A percentile compares a stretch with the other conserved stretches of the same genome.
These are phyloP conservation scores for Mayetiola destructor DNA, from an alignment of 2,888 invertebrate species.

Conservation along the genomic window DNA sequence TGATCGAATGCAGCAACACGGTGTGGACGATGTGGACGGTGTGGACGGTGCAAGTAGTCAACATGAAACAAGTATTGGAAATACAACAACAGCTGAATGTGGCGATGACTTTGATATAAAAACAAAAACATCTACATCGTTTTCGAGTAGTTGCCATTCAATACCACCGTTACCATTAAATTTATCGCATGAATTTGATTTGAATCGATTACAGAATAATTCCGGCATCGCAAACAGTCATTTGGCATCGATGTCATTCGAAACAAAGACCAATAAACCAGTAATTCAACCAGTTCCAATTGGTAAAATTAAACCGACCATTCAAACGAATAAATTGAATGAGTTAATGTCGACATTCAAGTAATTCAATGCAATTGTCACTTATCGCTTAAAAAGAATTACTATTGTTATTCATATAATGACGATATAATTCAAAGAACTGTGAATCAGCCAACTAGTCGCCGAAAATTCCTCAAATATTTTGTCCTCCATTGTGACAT, in stretches of 20 bases:
- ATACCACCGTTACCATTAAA: slow-evolving; percentile 4
- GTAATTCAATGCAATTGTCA: no score
- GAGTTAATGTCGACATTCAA: slow-evolving; percentile 6
- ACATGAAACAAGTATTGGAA: neutral
- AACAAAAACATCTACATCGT: slow-evolving; percentile 2
- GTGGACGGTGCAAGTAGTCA: neutral
- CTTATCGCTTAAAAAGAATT: no score
- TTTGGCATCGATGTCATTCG: neutral
- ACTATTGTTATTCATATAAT: no score
- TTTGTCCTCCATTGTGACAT: no score
- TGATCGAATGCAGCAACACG: neutral
- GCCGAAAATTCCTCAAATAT: no score
- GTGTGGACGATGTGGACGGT: neutral
- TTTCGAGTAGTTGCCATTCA: neutral
- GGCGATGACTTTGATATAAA: neutral
- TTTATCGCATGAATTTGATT: slow-evolving; percentile 7
- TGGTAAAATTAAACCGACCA: neutral
- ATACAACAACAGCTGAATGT: slow-evolving; percentile 9
- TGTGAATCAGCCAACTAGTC: no score
- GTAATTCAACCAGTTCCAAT: neutral
- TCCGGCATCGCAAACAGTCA: neutral
- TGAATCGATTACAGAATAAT: neutral
- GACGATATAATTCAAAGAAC: no score
- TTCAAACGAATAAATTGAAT: slow-evolving; percentile 3
- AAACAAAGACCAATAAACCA: neutral